A percentile compares a stretch with the other conserved stretches of the same genome.
phyloP scores from a whole-genome alignment of 2,888 invertebrate species.

The Drosophila lacicola region DNA sequence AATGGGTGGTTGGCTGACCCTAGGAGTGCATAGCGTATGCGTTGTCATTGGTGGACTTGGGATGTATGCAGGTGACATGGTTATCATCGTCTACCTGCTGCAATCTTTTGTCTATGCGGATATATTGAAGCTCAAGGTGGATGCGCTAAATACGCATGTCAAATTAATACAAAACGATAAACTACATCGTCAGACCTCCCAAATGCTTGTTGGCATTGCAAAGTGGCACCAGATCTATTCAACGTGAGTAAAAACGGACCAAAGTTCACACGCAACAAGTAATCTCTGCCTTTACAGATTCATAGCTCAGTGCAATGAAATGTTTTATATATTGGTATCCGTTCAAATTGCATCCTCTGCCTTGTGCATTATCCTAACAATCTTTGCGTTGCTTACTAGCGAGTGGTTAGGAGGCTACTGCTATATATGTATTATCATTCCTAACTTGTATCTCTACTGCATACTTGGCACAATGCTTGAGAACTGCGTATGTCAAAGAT shows the following conservation, averaged over 20 bases:
- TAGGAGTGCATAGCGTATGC: slow-evolving; percentile 41
- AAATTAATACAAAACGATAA: accelerated
- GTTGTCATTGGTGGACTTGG: slow-evolving; percentile 51
- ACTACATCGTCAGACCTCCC: neutral
- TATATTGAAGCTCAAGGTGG: slow-evolving; percentile 57
- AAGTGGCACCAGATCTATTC: slow-evolving; percentile 29
- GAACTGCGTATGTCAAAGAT: slow-evolving; percentile 41
- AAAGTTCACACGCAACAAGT: too few relatives aligned
- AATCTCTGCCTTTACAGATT: slow-evolving; percentile 36
- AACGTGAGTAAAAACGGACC: slow-evolving; percentile 11
- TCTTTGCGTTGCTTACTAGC: slow-evolving; percentile 56
- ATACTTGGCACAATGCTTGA: slow-evolving; percentile 68
- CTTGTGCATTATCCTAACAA: slow-evolving; percentile 55
- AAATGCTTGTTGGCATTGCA: slow-evolving; percentile 6
- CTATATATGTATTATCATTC: slow-evolving; percentile 47
- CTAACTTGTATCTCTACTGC: slow-evolving; percentile 66
- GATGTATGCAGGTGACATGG: slow-evolving; percentile 62
- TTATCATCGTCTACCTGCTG: slow-evolving; percentile 45
- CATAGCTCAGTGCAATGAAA: slow-evolving; percentile 46
- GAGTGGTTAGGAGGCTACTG: slow-evolving; percentile 64
- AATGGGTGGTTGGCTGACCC: slow-evolving; percentile 48
- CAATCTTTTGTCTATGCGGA: slow-evolving; percentile 59
- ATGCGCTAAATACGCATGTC: slow-evolving; percentile 42
- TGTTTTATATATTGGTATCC: slow-evolving; percentile 54
- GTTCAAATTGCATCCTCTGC: slow-evolving; percentile 50